Evolutionary conservation across 1,140 invertebrate genomes (phyloP).

Genomic region (Ericerus pela): DNA sequence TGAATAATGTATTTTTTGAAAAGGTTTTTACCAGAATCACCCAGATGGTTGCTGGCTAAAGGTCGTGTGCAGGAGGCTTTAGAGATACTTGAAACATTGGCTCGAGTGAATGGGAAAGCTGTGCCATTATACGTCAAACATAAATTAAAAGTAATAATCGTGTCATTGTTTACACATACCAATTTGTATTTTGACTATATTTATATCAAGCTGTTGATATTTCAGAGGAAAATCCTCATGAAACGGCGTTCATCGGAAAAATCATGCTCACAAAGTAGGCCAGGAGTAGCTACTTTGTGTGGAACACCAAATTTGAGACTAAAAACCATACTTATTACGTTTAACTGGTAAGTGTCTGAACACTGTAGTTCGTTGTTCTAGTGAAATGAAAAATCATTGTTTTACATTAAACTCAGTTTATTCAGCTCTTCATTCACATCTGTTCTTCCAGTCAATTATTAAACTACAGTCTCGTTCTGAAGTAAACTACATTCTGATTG

Average conservation of each 20-base stretch:
- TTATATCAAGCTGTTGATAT: background rate
- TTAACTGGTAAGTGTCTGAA: slow-evolving; percentile 37
- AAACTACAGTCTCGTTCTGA: no score
- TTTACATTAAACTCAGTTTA: no score
- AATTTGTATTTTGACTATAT: background rate
- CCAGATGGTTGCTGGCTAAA: slow-evolving; percentile 66
- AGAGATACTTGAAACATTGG: slow-evolving; percentile 55
- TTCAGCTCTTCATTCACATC: no score
- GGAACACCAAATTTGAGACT: slow-evolving; percentile 72
- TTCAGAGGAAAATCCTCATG: slow-evolving; percentile 47
- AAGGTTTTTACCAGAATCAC: slow-evolving; percentile 70
- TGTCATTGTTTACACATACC: background rate
- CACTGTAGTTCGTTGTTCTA: no score
- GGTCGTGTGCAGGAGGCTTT: slow-evolving; percentile 64
- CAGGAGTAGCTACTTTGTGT: slow-evolving; percentile 55
- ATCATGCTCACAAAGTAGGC: slow-evolving; percentile 39
- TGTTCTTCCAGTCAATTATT: no score
- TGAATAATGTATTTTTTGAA: slow-evolving; percentile 10
- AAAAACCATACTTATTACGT: slow-evolving; percentile 41
- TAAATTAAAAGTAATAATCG: slow-evolving; percentile 38
- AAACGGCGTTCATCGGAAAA: slow-evolving; percentile 46
- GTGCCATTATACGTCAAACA: slow-evolving; percentile 53
- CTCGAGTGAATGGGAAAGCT: slow-evolving; percentile 56
- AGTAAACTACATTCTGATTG: no score
- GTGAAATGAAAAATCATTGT: no score